A percentile compares a stretch with the other conserved stretches of the same genome.
Evolutionary conservation across 2,797 vertebrate genomes (phyloP).

Genomic region (Phylloscopus collybita): DNA sequence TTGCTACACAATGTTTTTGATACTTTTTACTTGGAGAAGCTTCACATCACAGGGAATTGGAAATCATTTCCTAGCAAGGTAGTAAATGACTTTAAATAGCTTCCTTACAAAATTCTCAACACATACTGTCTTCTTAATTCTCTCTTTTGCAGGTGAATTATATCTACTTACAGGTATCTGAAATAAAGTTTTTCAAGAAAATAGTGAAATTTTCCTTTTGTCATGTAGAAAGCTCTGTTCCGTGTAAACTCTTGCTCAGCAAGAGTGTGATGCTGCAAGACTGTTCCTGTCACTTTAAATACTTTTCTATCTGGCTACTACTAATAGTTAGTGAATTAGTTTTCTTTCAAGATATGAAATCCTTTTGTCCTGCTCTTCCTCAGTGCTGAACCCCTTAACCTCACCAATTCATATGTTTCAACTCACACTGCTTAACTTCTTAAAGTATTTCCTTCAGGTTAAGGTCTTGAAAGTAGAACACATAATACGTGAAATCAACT

Average conservation of each 20-base stretch:
- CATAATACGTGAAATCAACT: neutral
- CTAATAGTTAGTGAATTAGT: neutral
- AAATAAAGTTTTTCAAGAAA: neutral
- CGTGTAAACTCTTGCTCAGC: neutral
- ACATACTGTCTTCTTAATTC: neutral
- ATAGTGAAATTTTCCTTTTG: neutral
- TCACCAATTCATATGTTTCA: neutral
- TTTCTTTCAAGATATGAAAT: neutral
- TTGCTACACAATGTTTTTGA: neutral
- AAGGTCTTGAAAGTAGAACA: neutral
- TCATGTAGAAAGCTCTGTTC: neutral
- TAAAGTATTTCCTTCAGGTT: slow-evolving; percentile 11
- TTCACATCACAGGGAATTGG: neutral
- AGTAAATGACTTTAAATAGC: neutral
- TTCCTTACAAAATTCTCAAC: neutral
- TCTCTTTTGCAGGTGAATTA: neutral
- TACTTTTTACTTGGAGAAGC: neutral
- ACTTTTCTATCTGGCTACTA: neutral
- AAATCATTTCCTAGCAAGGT: neutral
- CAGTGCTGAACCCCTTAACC: neutral
- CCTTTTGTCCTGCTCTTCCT: neutral
- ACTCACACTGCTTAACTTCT: neutral
- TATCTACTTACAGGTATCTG: neutral
- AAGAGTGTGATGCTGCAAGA: neutral
- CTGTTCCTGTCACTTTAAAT: neutral